Base-by-base conservation (phyloP, 2,888 invertebrate species). In the Ophion obscuratus region DNA sequence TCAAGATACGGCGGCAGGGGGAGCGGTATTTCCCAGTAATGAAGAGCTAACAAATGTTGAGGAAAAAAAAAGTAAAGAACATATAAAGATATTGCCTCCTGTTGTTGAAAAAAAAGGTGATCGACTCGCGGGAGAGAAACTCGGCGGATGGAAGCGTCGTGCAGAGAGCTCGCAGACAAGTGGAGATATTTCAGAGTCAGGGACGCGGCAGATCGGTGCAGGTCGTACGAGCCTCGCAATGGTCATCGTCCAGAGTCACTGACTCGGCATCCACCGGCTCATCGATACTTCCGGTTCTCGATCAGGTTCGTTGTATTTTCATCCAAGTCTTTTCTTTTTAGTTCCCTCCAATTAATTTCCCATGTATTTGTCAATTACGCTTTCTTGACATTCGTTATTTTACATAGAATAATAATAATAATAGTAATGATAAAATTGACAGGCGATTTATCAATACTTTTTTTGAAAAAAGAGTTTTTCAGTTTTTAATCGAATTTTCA, bases 41-140 rank as follows among this genome's bases (percentile, higher is more conserved):
- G 31, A 61, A 36, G 11, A 40, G 31, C 2, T 40, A 66, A 68
- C 53, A 14, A 36, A 36, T n/a, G 36, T 9, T 57, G 9, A 59
- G 11, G 20, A 47, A 27, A 27, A 17, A 27, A 53, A 53, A 53
- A 53, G 27, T 17, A 31, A 73, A 74, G 61, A 20, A 31, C 36
- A 47, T 62, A 62, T 80, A 57, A 62, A 11, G 36, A 84, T 66
- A 66, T 80, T 78, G 24, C 66, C 7, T 17, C 27, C 31, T 84
- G 87, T 75, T 81, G 92, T 91, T 47, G 47, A 53, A 53, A 53
- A 17, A 53, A 53, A 53, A 95, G 95, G 95, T 95, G 92, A 95
- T 95, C 88, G 95, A 95, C 91, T 95, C 95, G 70, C 93, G 95
- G 86, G 95, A 95, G 87, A 94, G 95, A 64, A 95, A 95, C 88